Evolutionary conservation across 2,113 vertebrate species (phyloP).

Genomic region (Tragelaphus buxtoni): DNA sequence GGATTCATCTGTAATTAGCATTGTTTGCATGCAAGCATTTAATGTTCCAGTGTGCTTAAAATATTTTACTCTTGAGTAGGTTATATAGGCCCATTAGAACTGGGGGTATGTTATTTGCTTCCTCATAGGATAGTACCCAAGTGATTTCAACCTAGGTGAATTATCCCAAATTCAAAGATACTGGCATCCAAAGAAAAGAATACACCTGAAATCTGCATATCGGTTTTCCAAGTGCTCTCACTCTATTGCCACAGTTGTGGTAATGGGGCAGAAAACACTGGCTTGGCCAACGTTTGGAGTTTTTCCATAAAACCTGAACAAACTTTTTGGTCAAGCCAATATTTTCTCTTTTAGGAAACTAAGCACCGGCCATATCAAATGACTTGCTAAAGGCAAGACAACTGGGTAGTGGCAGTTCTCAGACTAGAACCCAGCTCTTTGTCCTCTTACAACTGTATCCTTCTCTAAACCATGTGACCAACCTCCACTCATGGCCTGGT

Average conservation of each 20-base stretch:
- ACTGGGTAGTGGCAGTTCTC: neutral
- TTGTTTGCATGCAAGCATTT: conserved; percentile 49
- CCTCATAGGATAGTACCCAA: neutral
- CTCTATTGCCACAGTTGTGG: neutral
- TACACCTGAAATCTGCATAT: neutral
- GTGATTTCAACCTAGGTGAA: neutral
- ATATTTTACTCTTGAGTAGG: conserved; percentile 12
- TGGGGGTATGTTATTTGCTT: neutral
- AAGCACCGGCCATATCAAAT: neutral
- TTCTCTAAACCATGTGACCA: neutral
- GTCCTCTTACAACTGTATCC: neutral
- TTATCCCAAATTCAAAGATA: conserved; percentile 12
- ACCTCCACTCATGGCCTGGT: neutral
- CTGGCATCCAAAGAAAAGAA: conserved; percentile 34
- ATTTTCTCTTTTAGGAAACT: conserved; percentile 29
- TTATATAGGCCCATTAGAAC: neutral
- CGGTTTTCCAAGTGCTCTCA: conserved; percentile 13
- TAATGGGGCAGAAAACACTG: neutral
- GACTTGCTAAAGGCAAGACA: conserved; percentile 19
- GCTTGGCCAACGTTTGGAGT: neutral
- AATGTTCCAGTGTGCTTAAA: conserved; percentile 16
- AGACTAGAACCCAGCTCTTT: neutral
- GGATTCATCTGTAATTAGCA: conserved; percentile 20
- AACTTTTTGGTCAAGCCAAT: neutral
- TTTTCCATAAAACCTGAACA: neutral